phyloP scores from a whole-genome alignment of 2,888 invertebrate species.

The Spisula solida region DNA sequence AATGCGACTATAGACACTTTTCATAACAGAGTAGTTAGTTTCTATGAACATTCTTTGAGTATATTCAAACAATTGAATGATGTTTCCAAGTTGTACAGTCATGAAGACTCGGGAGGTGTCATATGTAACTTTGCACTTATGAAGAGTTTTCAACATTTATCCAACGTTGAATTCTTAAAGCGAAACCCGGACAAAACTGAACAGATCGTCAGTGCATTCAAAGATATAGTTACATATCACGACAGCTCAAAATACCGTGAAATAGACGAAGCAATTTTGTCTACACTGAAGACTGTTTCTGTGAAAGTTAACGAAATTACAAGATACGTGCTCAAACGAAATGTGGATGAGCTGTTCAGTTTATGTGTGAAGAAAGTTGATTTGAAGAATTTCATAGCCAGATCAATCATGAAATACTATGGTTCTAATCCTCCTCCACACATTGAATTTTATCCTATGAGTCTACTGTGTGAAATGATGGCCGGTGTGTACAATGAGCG shows the following conservation, averaged over 20 bases:
- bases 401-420: slow-evolving; percentile 2
- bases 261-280: background rate
- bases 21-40: background rate
- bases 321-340: slow-evolving; percentile 25
- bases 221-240: background rate
- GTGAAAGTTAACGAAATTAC: background rate
- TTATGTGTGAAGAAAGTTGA: slow-evolving; percentile 17
- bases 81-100: slow-evolving; percentile 28
- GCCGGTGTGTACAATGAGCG: slow-evolving; percentile 26
- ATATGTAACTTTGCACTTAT: slow-evolving; percentile 32
- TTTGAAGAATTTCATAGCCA: slow-evolving; percentile 18
- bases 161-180: background rate
- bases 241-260: slow-evolving; percentile 23
- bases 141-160: slow-evolving; percentile 23
- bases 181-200: background rate
- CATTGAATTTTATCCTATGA: slow-evolving; percentile 25
- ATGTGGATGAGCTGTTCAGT: background rate
- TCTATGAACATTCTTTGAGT: background rate
- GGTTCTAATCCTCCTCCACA: background rate
- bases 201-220: background rate
- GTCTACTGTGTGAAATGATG: slow-evolving; percentile 36
- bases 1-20: background rate
- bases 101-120: slow-evolving; percentile 38
- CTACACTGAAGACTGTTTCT: background rate
- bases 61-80: slow-evolving; percentile 22